Base-by-base conservation (phyloP, 2,797 vertebrate species). In the Thalassophryne amazonica region DNA sequence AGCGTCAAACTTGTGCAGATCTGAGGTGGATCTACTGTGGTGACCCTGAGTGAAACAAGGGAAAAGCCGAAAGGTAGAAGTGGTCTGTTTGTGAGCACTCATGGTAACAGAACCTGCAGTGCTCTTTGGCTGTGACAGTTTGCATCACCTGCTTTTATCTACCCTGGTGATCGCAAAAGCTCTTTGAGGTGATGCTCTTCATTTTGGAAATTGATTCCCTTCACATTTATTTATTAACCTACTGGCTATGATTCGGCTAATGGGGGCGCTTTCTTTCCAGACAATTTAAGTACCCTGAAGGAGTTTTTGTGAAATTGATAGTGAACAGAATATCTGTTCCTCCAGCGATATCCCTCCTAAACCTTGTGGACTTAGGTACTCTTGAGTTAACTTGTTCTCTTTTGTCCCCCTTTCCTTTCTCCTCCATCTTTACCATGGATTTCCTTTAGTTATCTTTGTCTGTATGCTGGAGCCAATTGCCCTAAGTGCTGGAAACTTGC, bases 71-170 rank as follows among this genome's bases (percentile, higher is more conserved):
- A 60, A 48, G 50, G 59, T 43, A 12, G 13, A 24, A 2, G 25
- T 19, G 24, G 12, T 41, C 40, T 42, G 29, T 49, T 68, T 57
- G 61, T 60, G 53, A 56, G 19, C 41, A 8, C 15, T 40, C 59
- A 39, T 59, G 63, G 70, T 76, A 67, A 67, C 63, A 61, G 65
- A 42, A 19, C 53, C 51, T 55, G 52, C 15, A 16, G 58, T 1
- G 1, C 55, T 56, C 50, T 72, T 66, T 58, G 58, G 46, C 73
- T 20, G 24, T 9, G 42, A 75, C 61, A 79, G 31, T 63, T 49
- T 46, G 61, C 60, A 19, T 73, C 51, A 4, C 61, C 34, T 17
- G 31, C 81, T 83, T 84, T 85, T 60, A 81, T 82, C 75, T 83
- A 77, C 64, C 54, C 6, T 14, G 71, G 69, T 16, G 19, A 76